A percentile compares a stretch with the other conserved stretches of the same genome.
Conservation (phyloP, 2,113 vertebrate genomes). For the Tragelaphus buxtoni region DNA sequence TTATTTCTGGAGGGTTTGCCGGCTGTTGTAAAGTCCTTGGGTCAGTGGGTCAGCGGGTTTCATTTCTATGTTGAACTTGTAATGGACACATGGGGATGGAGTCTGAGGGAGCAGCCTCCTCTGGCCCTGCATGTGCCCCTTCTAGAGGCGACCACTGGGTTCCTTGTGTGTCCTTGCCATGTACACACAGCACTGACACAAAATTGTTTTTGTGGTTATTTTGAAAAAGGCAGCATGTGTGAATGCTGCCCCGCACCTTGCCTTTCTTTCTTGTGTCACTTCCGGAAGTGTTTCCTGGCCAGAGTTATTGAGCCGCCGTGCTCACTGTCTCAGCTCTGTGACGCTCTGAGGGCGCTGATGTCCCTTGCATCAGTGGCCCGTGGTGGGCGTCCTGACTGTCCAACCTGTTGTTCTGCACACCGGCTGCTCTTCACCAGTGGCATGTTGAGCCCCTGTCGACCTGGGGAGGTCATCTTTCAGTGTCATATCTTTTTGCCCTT, state of each 20-base stretch:
- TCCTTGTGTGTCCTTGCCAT: neutral
- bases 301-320: accelerated
- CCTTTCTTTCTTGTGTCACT: too few relatives aligned
- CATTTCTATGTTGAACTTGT: neutral
- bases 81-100: too few relatives aligned
- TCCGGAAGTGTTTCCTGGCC: neutral
- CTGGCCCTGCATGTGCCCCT: neutral
- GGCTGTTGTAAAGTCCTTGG: accelerated
- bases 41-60: neutral
- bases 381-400: neutral
- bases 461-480: neutral
- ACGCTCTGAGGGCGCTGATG: accelerated
- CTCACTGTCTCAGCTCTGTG: neutral
- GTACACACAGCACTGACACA: neutral
- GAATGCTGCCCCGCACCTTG: accelerated
- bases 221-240: neutral
- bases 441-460: neutral
- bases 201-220: neutral
- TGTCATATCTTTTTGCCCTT: neutral
- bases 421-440: neutral
- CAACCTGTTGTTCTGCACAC: neutral
- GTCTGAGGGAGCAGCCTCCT: accelerated
- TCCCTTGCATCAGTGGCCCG: accelerated
- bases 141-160: neutral
- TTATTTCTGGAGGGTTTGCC: neutral